Conservation (phyloP, 2,113 vertebrate species). For the Numida meleagris region DNA sequence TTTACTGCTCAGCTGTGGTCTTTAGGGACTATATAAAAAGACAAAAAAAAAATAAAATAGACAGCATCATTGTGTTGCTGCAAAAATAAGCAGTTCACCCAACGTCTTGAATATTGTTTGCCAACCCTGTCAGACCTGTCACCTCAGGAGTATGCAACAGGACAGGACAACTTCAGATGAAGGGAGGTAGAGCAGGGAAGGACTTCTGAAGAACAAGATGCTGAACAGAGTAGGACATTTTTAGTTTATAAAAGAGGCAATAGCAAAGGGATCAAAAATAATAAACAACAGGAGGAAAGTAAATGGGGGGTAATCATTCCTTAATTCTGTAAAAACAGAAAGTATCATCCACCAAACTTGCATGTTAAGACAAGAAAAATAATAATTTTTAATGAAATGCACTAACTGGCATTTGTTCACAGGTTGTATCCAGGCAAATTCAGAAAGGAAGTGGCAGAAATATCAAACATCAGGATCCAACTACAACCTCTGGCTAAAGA, state of each 20-base stretch:
- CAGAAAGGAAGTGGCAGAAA: background rate
- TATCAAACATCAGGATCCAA: background rate
- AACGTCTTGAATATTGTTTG: background rate
- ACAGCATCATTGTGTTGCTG: fast-evolving
- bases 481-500: background rate
- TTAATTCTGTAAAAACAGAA: background rate
- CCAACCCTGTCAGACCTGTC: background rate
- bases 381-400: background rate
- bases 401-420: background rate
- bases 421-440: background rate
- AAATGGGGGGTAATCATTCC: background rate
- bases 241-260: background rate
- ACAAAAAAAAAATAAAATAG: background rate
- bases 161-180: background rate
- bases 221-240: background rate
- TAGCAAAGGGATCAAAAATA: background rate
- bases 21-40: background rate
- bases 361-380: background rate
- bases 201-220: background rate
- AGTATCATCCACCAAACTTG: background rate
- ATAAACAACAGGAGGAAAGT: background rate
- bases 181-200: background rate
- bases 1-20: background rate
- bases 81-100: background rate
- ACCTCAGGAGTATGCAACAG: background rate